Evolutionary conservation across 2,113 vertebrate genomes (phyloP), one percentile per base, ranked within the genome.

Genomic region (Capreolus pygargus): DNA sequence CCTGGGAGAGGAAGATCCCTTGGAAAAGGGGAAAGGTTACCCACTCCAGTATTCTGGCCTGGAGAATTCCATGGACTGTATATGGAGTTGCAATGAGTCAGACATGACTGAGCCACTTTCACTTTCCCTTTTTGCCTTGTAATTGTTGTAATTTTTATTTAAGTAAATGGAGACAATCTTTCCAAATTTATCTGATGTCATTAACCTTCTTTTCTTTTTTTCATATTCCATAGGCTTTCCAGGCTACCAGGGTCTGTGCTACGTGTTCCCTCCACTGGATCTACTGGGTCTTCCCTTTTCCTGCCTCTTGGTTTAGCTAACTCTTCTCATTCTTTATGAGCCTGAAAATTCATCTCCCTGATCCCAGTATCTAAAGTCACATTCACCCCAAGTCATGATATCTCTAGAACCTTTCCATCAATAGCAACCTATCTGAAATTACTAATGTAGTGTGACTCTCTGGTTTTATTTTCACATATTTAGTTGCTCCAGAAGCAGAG

Each of bases 251-350:
- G 1, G 3, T 58, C 54, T 27, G 1, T 30, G 9, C 28, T 27
- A 21, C 1, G 8, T 78, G 6, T 79, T 74, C 21, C 25, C 6
- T 52, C 9, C 5, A 2, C 28, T 57, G 7, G 0, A 0, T 57
- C 12, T 7, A 3, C 23, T 57, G 28, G 0, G 0, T 30, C 9
- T 91, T 47, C 8, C 52, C 19, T 83, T 86, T 8, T 52, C 2
- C 36, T 33, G 12, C 5, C 13, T 93, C 30, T 91, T 36, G 13
- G 15, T 5, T 17, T 43, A 25, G 7, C 10, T 39, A 16, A 43
- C 13, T 47, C n/a, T 82, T 58, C 27, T 70, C 19, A 25, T 11
- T 17, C 28, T 82, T 91, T 33, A 54, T 30, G 3, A 81, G 3
- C 28, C 57, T 95, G 43, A 60, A 36, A 6, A 91, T 81, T 87